Evolutionary conservation across 2,113 vertebrate genomes (phyloP), one percentile per base, ranked within the genome.

Genomic region (Melospiza georgiana): DNA sequence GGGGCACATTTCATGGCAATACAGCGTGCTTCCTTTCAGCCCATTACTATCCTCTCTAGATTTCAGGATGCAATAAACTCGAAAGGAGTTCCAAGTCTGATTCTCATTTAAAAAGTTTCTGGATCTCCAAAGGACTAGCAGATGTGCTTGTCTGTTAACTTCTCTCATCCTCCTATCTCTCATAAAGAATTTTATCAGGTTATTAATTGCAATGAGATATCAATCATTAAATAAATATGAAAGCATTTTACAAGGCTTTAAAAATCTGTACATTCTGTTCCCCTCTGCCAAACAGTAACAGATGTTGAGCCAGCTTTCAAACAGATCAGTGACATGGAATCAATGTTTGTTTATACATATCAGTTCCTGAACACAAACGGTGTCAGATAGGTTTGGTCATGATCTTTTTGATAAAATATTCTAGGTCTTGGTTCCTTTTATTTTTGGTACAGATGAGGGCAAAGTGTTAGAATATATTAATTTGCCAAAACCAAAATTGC

Each of bases 271-370:
- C 59, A 22, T 95, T 84, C 54, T 90, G 68, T 81, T 8, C 18
- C 49, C 10, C 17, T 85, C 63, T 94, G 82, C 75, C 84, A 91
- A 95, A 74, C 30, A 93, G 78, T 41, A 88, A 71, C 91, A 95
- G 96, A 91, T 95, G 96, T 93, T 91, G 85, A 87, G 55, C 37
- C 86, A 86, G 87, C 39, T 95, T 90, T 85, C 71, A 84, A 77
- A 91, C 54, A 83, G 87, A 85, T 72, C 71, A 37, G 78, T 67
- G 68, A 84, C 68, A 81, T 5, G 3, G 19, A 77, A 73, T 77
- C 72, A 27, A 8, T 22, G 23, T 11, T 92, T 93, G 28, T 88
- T 86, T 95, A 43, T 31, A 71, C 3, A 1, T 58, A 35, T 59
- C 55, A 37, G 72, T 14, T 86, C 35, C 68, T 10, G 1, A 74